These are phyloP conservation scores for Leptarthrus brevirostris DNA, from an alignment of 2,888 invertebrate genomes.

Conservation along the genomic window DNA sequence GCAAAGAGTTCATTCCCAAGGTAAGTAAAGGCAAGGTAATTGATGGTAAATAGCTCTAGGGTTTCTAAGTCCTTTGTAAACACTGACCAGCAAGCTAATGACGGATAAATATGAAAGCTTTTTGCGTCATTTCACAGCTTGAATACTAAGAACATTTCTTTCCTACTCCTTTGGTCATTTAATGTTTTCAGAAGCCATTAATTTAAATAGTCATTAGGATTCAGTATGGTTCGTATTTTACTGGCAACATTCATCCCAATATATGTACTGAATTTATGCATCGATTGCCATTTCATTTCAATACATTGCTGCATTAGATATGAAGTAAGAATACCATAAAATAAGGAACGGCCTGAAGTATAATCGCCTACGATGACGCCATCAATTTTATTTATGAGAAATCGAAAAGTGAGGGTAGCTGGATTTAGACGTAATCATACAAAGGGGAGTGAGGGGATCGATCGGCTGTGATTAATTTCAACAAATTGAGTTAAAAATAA, in stretches of 20 bases:
- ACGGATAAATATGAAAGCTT: too few relatives aligned
- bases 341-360: neutral
- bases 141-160: neutral
- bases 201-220: too few relatives aligned
- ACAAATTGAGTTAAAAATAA: neutral
- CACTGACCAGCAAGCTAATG: too few relatives aligned
- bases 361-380: constrained; percentile 26
- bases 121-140: too few relatives aligned
- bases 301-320: constrained; percentile 15
- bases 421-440: neutral
- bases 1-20: constrained; percentile 85
- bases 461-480: neutral
- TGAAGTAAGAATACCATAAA: constrained; percentile 24
- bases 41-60: constrained; percentile 19
- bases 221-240: too few relatives aligned
- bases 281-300: constrained; percentile 31
- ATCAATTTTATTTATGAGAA: constrained; percentile 13
- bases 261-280: constrained; percentile 36
- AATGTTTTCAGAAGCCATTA: too few relatives aligned
- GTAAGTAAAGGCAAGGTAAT: constrained; percentile 53
- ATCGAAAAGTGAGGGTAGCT: neutral
- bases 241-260: too few relatives aligned
- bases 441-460: neutral
- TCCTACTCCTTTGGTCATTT: too few relatives aligned
- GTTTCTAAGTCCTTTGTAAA: neutral